Evolutionary conservation across 2,113 vertebrate genomes (phyloP).

Genomic region (Macroglossus sobrinus): DNA sequence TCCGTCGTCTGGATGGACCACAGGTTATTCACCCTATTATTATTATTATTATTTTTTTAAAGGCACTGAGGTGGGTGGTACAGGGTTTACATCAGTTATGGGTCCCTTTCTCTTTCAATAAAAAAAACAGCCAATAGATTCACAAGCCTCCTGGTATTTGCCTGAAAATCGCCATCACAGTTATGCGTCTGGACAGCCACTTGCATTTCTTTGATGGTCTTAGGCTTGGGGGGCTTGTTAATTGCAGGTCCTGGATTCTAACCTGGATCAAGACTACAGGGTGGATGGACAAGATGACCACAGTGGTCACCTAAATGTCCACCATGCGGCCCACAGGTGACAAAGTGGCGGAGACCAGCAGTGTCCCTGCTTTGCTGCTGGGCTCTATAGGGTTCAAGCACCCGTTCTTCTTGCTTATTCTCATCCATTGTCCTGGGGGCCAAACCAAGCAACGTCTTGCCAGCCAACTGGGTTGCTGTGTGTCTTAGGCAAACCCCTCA

Average conservation of each 20-base stretch:
- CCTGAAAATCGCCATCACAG: not conserved
- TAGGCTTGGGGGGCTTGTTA: not conserved
- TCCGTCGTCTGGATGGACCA: not conserved
- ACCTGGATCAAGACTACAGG: not conserved
- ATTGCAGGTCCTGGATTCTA: not conserved
- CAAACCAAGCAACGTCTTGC: not conserved
- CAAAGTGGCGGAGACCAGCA: not conserved
- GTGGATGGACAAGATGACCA: not conserved
- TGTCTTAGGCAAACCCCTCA: not conserved
- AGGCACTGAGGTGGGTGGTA: not conserved
- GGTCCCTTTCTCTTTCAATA: not conserved
- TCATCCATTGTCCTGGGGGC: not conserved
- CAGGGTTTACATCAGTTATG: not conserved
- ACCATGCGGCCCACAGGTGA: too few species aligned
- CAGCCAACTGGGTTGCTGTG: not conserved
- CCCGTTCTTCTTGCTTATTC: not conserved
- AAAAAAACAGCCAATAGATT: not conserved
- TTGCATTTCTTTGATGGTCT: not conserved
- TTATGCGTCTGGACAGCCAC: not conserved
- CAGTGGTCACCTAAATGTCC: too few species aligned
- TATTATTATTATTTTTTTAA: too few species aligned
- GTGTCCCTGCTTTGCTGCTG: not conserved
- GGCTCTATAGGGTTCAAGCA: not conserved
- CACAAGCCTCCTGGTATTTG: accelerated
- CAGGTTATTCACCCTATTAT: not conserved